These are phyloP conservation scores for Aulostomus chinensis DNA, from an alignment of 2,797 vertebrate species.

Conservation along the genomic window DNA sequence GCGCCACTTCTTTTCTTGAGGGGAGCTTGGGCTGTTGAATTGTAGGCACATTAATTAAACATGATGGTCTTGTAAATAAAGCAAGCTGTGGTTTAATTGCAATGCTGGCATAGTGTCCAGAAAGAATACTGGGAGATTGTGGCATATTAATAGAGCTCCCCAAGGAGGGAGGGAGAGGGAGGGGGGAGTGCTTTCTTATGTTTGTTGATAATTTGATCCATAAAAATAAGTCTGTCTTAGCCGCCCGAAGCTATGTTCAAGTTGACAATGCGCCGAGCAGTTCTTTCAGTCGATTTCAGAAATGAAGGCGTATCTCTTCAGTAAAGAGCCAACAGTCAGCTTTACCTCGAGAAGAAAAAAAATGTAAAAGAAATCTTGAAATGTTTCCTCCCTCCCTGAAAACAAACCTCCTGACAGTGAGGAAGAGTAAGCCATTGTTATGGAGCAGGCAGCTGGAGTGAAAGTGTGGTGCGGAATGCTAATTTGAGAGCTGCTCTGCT, in stretches of 20 bases:
- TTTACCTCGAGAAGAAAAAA: slow-evolving; percentile 4
- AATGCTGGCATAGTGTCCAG: slow-evolving; percentile 56
- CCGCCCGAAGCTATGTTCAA: slow-evolving; percentile 18
- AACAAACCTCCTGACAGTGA: slow-evolving; percentile 41
- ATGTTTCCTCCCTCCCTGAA: slow-evolving; percentile 24
- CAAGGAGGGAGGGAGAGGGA: slow-evolving; percentile 14
- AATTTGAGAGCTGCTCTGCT: slow-evolving; percentile 27
- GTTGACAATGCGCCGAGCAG: slow-evolving; percentile 10
- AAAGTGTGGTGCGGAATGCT: slow-evolving; percentile 49
- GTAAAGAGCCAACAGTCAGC: slow-evolving; percentile 15
- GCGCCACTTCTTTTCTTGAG: slow-evolving; percentile 69
- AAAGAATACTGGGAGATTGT: slow-evolving; percentile 52
- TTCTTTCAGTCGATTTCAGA: slow-evolving; percentile 12
- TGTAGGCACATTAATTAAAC: slow-evolving; percentile 71
- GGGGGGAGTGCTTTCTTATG: slow-evolving; percentile 43
- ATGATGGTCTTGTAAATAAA: slow-evolving; percentile 76
- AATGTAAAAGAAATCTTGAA: slow-evolving; percentile 17
- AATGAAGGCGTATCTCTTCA: slow-evolving; percentile 19
- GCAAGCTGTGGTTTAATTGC: slow-evolving; percentile 60
- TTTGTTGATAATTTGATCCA: slow-evolving; percentile 57
- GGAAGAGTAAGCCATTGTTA: slow-evolving; percentile 44
- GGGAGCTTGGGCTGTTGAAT: slow-evolving; percentile 61
- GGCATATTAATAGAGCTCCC: slow-evolving; percentile 48
- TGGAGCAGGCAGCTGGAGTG: slow-evolving; percentile 53
- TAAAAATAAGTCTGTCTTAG: slow-evolving; percentile 29